Conservation (phyloP, 2,888 invertebrate species). For the Archips crataeganus region DNA sequence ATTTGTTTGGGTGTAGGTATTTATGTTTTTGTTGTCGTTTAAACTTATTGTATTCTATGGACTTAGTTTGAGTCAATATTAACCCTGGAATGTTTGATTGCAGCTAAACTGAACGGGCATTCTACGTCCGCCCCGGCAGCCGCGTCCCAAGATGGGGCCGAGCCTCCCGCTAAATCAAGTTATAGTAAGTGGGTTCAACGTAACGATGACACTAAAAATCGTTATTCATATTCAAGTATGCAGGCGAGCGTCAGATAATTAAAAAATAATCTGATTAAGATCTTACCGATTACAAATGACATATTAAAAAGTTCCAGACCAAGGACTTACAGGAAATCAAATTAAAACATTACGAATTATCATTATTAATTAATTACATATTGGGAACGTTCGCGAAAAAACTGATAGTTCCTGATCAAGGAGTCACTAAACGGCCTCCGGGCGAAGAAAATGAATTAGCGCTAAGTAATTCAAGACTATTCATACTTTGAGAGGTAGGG, state of each 20-base stretch:
- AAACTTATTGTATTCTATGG: background rate
- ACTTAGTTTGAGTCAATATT: background rate
- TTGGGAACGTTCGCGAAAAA: background rate
- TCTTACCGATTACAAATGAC: background rate
- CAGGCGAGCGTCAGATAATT: too few species aligned
- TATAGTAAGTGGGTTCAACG: conserved; percentile 66
- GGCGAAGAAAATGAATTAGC: conserved; percentile 21
- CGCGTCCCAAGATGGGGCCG: conserved; percentile 60
- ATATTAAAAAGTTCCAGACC: background rate
- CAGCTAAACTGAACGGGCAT: conserved; percentile 71
- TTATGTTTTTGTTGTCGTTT: too few species aligned
- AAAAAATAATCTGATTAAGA: too few species aligned
- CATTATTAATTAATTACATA: background rate
- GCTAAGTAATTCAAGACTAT: conserved; percentile 8
- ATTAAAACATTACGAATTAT: too few species aligned
- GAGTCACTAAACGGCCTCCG: conserved; percentile 30
- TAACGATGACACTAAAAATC: background rate
- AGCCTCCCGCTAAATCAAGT: conserved; percentile 68
- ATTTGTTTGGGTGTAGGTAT: too few species aligned
- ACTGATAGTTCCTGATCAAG: conserved; percentile 8
- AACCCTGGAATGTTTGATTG: conserved; percentile 44
- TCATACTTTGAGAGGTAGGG: conserved; percentile 21
- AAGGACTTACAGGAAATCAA: background rate
- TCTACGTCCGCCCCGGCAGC: conserved; percentile 56
- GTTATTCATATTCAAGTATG: too few species aligned